Percentiles rank a stretch among this genome's conserved stretches.
These are phyloP conservation scores for Pocota personata DNA, from an alignment of 2,888 invertebrate genomes.

Conservation along the genomic window DNA sequence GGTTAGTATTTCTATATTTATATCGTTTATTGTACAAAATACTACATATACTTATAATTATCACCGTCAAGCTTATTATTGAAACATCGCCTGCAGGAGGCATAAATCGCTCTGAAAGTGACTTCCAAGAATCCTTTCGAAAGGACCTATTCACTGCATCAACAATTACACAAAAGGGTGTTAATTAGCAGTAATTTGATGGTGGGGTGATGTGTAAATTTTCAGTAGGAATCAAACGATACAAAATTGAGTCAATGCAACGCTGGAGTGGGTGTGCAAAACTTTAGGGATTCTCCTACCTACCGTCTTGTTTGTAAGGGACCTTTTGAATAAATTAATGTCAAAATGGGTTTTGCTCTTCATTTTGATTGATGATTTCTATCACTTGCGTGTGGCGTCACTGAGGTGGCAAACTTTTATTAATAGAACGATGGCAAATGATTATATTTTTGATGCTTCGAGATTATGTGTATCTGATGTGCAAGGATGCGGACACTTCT, in stretches of 20 bases:
- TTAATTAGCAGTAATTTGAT: conserved; percentile 48
- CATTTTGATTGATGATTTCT: conserved; percentile 82
- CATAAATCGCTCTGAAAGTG: background rate
- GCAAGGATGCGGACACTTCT: conserved; percentile 1
- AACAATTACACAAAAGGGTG: conserved; percentile 42
- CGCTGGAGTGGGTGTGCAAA: conserved; percentile 35
- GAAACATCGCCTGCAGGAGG: background rate
- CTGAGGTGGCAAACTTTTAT: conserved; percentile 68
- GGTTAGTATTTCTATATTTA: conserved; percentile 38
- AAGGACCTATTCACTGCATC: background rate
- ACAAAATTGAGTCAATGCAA: conserved; percentile 55
- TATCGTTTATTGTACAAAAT: background rate
- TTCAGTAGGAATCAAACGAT: conserved; percentile 23
- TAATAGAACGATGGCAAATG: conserved; percentile 68
- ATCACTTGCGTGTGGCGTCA: conserved; percentile 51
- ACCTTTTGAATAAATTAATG: conserved; percentile 82
- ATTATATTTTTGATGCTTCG: conserved; percentile 45
- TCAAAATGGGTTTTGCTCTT: conserved; percentile 81
- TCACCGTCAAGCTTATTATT: background rate
- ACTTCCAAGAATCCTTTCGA: background rate
- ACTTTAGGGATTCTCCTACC: conserved; percentile 11
- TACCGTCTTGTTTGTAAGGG: conserved; percentile 28
- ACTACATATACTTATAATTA: background rate
- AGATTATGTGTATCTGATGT: conserved; percentile 37
- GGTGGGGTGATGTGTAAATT: conserved; percentile 34